Percentiles rank a stretch among this genome's conserved stretches.
phyloP scores from a whole-genome alignment of 1,140 invertebrate genomes.

The Oreohelix idahoensis region DNA sequence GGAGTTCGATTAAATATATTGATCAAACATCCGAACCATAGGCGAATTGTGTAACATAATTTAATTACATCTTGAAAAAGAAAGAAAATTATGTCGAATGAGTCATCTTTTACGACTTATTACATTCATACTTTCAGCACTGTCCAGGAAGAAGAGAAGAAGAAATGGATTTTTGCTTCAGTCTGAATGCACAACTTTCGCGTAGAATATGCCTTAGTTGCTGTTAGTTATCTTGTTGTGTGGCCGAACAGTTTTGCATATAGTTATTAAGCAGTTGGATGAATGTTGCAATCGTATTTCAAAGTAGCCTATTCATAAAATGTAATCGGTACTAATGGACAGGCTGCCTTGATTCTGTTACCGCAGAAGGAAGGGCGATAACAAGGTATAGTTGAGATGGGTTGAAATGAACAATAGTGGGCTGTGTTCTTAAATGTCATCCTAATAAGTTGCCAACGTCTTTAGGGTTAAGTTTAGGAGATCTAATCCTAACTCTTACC shows the following conservation, averaged over 20 bases:
- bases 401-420: too few relatives aligned
- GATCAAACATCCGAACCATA: too few relatives aligned
- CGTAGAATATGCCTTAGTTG: background rate
- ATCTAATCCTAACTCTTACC: too few relatives aligned
- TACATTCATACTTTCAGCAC: constrained; percentile 1
- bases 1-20: too few relatives aligned
- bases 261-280: background rate
- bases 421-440: too few relatives aligned
- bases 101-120: constrained; percentile 36
- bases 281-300: background rate
- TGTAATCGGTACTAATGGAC: background rate
- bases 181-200: background rate
- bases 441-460: too few relatives aligned
- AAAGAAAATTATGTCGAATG: background rate
- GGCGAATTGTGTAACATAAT: too few relatives aligned
- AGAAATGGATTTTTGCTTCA: constrained; percentile 1
- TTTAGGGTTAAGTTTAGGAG: too few relatives aligned
- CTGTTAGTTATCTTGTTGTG: background rate
- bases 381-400: too few relatives aligned
- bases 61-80: too few relatives aligned
- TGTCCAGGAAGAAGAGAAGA: constrained; percentile 26
- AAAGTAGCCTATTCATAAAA: background rate
- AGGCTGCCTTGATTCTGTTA: background rate
- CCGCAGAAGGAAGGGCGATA: background rate
- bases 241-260: background rate